Percentiles rank a stretch among this genome's conserved stretches.
Conservation (phyloP, 2,888 invertebrate genomes). For the Dicyrtoma fusca region DNA sequence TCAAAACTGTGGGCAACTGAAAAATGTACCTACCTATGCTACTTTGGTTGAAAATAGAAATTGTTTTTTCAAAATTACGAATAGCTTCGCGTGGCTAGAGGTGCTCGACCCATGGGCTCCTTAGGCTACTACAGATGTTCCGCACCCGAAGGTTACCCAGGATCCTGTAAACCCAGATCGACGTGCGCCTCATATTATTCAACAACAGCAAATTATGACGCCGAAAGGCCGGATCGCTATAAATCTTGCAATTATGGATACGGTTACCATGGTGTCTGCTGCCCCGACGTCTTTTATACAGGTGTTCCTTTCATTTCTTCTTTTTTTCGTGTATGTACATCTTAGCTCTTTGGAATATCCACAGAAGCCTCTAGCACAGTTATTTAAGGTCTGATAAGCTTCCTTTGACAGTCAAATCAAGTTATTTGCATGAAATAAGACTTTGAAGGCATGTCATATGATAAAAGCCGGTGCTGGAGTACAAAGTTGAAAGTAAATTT, state of each 20-base stretch:
- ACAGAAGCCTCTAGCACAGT: neutral
- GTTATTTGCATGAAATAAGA: constrained; percentile 1
- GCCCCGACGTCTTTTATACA: constrained; percentile 49
- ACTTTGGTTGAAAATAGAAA: neutral
- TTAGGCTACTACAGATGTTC: constrained; percentile 44
- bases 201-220: constrained; percentile 48
- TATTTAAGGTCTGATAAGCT: too few species aligned
- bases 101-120: constrained; percentile 5
- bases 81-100: constrained; percentile 17
- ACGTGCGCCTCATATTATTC: constrained; percentile 53
- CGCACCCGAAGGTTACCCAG: constrained; percentile 52
- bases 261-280: constrained; percentile 53
- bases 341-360: neutral
- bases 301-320: constrained; percentile 44
- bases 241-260: constrained; percentile 54
- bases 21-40: too few species aligned
- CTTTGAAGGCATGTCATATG: too few species aligned
- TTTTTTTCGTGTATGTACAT: neutral
- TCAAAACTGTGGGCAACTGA: too few species aligned
- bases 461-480: too few species aligned
- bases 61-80: neutral
- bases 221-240: constrained; percentile 46
- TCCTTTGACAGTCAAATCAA: neutral
- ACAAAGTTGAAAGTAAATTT: too few species aligned
- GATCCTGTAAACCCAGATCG: constrained; percentile 51